Conservation (phyloP, 2,797 vertebrate species). For the Cercopithecus mitis region DNA sequence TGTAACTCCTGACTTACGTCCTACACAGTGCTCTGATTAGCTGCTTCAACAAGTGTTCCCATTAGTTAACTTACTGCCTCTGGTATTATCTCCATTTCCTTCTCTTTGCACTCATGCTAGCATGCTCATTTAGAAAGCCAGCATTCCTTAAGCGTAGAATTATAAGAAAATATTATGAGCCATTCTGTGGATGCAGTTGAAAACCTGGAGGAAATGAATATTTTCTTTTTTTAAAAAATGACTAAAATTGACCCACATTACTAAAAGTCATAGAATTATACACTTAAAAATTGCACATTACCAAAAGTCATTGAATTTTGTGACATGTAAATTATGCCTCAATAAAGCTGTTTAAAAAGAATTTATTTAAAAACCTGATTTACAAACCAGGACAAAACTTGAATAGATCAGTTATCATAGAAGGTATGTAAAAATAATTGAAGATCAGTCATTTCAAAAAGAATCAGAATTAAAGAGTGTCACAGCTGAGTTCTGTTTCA, state of each 20-base stretch:
- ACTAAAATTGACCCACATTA: background rate
- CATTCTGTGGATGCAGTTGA: background rate
- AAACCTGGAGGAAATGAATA: background rate
- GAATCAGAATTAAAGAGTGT: background rate
- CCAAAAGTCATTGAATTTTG: constrained; percentile 28
- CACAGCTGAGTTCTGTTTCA: background rate
- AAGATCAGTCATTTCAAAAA: constrained; percentile 22
- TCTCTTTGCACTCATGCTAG: background rate
- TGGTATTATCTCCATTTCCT: background rate
- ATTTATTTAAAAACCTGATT: background rate
- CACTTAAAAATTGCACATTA: background rate
- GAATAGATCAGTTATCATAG: background rate
- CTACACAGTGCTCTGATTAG: too few species aligned
- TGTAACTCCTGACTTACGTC: background rate
- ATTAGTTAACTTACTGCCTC: background rate
- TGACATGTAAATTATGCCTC: background rate
- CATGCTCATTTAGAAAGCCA: background rate
- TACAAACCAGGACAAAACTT: background rate
- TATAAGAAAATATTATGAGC: constrained; percentile 8
- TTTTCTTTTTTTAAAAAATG: background rate
- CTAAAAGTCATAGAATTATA: background rate
- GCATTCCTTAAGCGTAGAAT: background rate
- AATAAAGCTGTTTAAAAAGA: background rate
- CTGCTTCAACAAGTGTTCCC: background rate
- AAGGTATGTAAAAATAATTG: background rate